Percentiles rank a stretch among this genome's conserved stretches.
Evolutionary conservation across 2,888 invertebrate species (phyloP).

Genomic region (Himalopsyche kuldschensis): DNA sequence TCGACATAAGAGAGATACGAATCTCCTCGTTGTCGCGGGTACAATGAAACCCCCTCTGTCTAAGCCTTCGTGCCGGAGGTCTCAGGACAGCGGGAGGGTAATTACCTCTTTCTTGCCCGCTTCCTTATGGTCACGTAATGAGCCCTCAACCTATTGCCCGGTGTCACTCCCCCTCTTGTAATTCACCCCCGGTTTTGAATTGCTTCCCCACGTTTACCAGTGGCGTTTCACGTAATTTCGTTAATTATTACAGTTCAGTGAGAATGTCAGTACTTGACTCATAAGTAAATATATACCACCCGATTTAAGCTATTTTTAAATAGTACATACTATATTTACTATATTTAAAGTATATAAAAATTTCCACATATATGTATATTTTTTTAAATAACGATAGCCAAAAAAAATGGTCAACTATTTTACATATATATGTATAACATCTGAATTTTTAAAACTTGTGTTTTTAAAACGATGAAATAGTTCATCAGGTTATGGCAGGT

Average conservation of each 20-base stretch:
- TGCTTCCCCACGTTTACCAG: not conserved
- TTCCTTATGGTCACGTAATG: conserved; percentile 38
- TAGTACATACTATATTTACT: too few relatives aligned
- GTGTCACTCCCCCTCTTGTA: conserved; percentile 10
- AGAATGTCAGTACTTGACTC: not conserved
- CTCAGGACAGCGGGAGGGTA: conserved; percentile 32
- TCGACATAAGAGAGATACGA: conserved; percentile 6
- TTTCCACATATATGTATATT: too few relatives aligned
- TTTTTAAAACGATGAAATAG: too few relatives aligned
- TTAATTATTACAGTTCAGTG: not conserved
- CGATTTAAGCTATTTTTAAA: too few relatives aligned
- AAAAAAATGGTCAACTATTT: too few relatives aligned
- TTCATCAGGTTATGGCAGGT: too few relatives aligned
- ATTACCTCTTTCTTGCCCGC: conserved; percentile 34
- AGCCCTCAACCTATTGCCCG: conserved; percentile 15
- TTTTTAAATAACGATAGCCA: too few relatives aligned
- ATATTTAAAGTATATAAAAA: too few relatives aligned
- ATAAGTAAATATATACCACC: too few relatives aligned
- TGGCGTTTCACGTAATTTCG: not conserved
- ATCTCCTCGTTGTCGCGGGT: not conserved
- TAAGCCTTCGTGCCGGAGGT: not conserved
- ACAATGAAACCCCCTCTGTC: not conserved
- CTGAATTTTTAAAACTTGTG: too few relatives aligned
- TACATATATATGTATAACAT: too few relatives aligned
- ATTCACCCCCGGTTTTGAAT: not conserved